These are phyloP conservation scores for Pollenia labialis DNA, from an alignment of 2,888 invertebrate genomes.

Conservation along the genomic window DNA sequence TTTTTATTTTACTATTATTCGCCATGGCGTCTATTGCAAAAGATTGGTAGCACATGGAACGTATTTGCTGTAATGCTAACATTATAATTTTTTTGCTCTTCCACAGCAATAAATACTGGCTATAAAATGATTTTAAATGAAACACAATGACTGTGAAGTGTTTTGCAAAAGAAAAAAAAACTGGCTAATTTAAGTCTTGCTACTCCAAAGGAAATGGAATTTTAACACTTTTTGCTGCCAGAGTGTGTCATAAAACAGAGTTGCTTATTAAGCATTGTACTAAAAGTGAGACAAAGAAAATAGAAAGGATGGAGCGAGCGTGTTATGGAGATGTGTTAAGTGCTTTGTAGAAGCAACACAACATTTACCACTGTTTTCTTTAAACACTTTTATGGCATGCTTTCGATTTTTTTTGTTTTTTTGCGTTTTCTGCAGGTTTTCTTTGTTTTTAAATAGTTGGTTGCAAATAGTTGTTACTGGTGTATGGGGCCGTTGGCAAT, in stretches of 20 bases:
- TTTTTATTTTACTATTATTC: no score
- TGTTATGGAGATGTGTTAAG: conserved; percentile 17
- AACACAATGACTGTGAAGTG: background rate
- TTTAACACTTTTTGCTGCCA: conserved; percentile 15
- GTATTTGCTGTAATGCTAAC: no score
- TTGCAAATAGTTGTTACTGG: no score
- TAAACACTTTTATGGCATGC: conserved; percentile 39
- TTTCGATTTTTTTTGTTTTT: conserved; percentile 29
- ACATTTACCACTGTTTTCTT: conserved; percentile 22
- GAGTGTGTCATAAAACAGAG: conserved; percentile 28
- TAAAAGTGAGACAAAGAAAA: conserved; percentile 10
- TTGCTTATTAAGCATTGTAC: background rate
- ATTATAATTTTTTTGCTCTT: background rate
- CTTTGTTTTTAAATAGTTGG: no score
- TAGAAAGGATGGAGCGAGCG: background rate
- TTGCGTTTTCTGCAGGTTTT: background rate
- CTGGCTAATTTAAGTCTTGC: background rate
- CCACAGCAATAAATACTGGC: background rate
- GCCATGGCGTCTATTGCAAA: no score
- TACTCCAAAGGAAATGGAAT: background rate
- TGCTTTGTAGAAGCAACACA: conserved; percentile 8
- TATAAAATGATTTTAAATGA: conserved; percentile 1
- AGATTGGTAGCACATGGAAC: no score
- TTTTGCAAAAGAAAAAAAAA: background rate
- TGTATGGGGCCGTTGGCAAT: no score